These are phyloP conservation scores for Corvus cornix DNA, from an alignment of 2,113 vertebrate species.

Conservation along the genomic window DNA sequence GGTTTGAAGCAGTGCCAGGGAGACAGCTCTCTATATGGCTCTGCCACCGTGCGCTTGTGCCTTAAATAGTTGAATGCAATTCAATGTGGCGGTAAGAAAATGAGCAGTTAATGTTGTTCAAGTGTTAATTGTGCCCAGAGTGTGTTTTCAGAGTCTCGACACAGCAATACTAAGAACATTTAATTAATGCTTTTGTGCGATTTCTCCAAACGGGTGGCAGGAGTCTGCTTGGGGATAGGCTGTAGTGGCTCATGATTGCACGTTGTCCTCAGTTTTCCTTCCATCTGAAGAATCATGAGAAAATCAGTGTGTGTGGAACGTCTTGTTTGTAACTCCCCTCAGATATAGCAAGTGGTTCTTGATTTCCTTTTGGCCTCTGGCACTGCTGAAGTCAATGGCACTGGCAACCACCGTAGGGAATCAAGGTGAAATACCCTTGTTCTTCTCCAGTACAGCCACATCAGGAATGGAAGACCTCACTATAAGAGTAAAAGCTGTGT, in stretches of 20 bases:
- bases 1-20: not conserved
- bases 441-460: not conserved
- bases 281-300: not conserved
- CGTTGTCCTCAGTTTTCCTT: not conserved
- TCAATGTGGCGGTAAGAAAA: not conserved
- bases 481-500: not conserved
- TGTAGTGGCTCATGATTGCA: not conserved
- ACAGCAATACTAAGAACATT: not conserved
- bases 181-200: not conserved
- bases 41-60: not conserved
- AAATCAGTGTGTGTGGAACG: not conserved
- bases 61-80: not conserved
- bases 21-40: not conserved
- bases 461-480: not conserved
- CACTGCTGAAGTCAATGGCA: not conserved
- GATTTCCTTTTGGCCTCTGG: not conserved
- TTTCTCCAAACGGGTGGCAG: not conserved
- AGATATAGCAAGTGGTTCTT: not conserved
- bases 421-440: not conserved
- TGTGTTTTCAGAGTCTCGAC: not conserved
- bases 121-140: not conserved
- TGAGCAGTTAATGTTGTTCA: not conserved
- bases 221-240: not conserved
- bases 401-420: not conserved
- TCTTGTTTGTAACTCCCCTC: not conserved